Evolutionary conservation across 2,797 vertebrate genomes (phyloP), one percentile per base, ranked within the genome.

Genomic region (Sparus aurata): DNA sequence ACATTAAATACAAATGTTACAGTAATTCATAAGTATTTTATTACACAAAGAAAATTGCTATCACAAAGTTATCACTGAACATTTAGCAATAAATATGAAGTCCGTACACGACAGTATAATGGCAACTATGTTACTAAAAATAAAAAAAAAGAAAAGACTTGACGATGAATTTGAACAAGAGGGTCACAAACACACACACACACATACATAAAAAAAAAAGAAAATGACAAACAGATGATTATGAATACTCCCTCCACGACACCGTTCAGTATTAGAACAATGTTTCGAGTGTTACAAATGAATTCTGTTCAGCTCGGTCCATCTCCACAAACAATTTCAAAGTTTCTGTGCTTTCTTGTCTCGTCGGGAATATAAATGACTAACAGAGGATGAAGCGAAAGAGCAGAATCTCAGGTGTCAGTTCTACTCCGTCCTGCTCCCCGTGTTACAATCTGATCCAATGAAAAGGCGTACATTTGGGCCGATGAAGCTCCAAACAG

Each of bases 81-180:
- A 92, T 87, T 91, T 91, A 93, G 88, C 94, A 96, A 95, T 95
- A 94, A 95, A 95, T 95, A 95, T 93, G 89, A 85, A 83, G 89
- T 92, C 87, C 73, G 68, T 90, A 94, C 92, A 92, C 67, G 58
- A 93, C 91, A 90, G 89, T 91, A 81, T 85, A 82, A 92, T 88
- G 88, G 85, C 57, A 89, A 88, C 88, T 92, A 93, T 79, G 85
- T 75, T 72, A 77, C 81, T 92, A 88, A 93, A 81, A 38, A 76
- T 77, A 72, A 63, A 69, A 75, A 63, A 69, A 75, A 34, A 53
- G 20, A 50, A 45, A 67, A 78, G 83, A 86, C 47, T 52, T 9
- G 70, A 79, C 71, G 2, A 74, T 73, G 77, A 79, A 85, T 66
- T 41, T 47, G 75, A 80, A 84, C 73, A 49, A 80, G 78, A 81